Evolutionary conservation across 2,113 vertebrate species (phyloP).

Genomic region (Channa maculata): DNA sequence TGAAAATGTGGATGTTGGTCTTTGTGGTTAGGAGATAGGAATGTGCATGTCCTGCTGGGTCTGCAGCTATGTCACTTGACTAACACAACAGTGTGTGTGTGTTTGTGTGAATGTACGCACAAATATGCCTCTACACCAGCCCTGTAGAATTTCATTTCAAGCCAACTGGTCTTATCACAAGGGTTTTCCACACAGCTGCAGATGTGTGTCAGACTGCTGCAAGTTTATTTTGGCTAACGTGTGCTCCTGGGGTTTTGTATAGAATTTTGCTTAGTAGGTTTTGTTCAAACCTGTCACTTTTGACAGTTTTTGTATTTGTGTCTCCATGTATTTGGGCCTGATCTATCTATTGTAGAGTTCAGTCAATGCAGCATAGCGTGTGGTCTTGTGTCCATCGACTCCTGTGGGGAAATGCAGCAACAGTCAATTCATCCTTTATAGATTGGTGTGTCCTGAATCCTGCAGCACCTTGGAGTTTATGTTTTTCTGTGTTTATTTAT

Average conservation of each 20-base stretch:
- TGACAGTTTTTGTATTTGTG: conserved; percentile 26
- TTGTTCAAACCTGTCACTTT: conserved; percentile 18
- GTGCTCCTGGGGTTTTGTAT: conserved; percentile 10
- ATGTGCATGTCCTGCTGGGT: conserved; percentile 28
- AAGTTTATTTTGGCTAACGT: conserved; percentile 29
- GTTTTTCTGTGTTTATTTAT: conserved; percentile 33
- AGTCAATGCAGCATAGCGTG: conserved; percentile 42
- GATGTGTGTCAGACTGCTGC: conserved; percentile 14
- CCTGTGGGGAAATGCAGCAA: conserved; percentile 46
- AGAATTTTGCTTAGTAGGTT: conserved; percentile 20
- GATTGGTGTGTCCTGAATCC: conserved; percentile 45
- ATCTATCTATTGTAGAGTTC: conserved; percentile 22
- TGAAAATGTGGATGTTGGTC: conserved; percentile 13
- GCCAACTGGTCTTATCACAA: conserved; percentile 38
- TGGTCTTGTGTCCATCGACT: conserved; percentile 33
- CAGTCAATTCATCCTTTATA: conserved; percentile 50
- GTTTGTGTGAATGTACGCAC: background rate
- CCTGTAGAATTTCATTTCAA: conserved; percentile 45
- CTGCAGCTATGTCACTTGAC: conserved; percentile 38
- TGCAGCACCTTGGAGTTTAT: conserved; percentile 29
- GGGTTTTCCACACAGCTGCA: conserved; percentile 9
- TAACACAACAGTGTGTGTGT: conserved; percentile 18
- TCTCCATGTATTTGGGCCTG: conserved; percentile 5
- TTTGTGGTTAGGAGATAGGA: conserved; percentile 12
- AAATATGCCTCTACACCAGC: conserved; percentile 6